phyloP scores from a whole-genome alignment of 2,888 invertebrate species.

The Alloscopus bannaensis region DNA sequence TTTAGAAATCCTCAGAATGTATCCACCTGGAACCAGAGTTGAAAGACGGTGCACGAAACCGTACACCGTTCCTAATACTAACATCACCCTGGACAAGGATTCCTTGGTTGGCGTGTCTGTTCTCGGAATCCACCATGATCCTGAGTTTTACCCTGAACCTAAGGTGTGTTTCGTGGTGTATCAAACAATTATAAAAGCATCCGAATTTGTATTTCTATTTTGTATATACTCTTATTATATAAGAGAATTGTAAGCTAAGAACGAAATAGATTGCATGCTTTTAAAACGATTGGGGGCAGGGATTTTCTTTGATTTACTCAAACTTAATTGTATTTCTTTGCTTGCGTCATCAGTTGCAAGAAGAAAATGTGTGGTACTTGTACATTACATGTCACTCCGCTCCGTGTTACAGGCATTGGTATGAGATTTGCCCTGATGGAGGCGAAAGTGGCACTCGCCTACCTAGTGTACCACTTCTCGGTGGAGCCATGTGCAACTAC shows the following conservation, averaged over 20 bases:
- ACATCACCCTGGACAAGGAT: conserved; percentile 49
- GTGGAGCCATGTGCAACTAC: conserved; percentile 61
- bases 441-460: conserved; percentile 63
- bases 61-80: conserved; percentile 51
- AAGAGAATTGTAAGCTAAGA: no score
- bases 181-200: no score
- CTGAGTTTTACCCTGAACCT: conserved; percentile 59
- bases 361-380: background rate
- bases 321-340: no score
- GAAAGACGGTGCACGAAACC: conserved; percentile 56
- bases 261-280: no score
- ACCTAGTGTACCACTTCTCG: conserved; percentile 54
- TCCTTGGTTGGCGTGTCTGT: conserved; percentile 40
- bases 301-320: no score
- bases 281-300: no score
- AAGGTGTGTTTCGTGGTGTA: background rate
- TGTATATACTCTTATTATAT: no score
- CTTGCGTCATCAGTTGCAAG: no score
- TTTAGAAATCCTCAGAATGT: conserved; percentile 61
- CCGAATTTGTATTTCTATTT: no score
- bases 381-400: background rate
- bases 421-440: conserved; percentile 68
- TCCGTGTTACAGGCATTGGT: conserved; percentile 41
- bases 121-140: conserved; percentile 57
- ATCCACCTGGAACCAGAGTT: conserved; percentile 50